Evolutionary conservation across 2,888 invertebrate genomes (phyloP).

Genomic region (Eumacrocentrus americanus): DNA sequence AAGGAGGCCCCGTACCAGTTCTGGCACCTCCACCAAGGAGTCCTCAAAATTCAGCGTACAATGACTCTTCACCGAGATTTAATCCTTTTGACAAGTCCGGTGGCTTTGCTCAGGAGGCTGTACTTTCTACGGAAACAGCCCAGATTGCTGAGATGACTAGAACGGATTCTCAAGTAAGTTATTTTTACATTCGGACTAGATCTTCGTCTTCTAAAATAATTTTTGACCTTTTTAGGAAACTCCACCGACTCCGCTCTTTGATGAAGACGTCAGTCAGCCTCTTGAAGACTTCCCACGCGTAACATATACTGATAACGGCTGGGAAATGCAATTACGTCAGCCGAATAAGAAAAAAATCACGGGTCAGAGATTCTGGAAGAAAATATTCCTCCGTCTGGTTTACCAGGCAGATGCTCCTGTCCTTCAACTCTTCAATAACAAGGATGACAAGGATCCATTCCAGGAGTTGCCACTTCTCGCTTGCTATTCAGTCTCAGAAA

Average conservation of each 20-base stretch:
- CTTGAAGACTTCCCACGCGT: conserved; percentile 89
- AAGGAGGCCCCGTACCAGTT: conserved; percentile 69
- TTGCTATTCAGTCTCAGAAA: conserved; percentile 93
- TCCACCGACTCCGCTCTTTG: conserved; percentile 91
- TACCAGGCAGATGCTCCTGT: conserved; percentile 82
- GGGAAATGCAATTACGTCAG: conserved; percentile 96
- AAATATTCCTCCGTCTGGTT: conserved; percentile 84
- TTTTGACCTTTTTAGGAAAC: conserved; percentile 79
- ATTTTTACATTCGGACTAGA: too few relatives aligned
- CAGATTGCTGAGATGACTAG: conserved; percentile 58
- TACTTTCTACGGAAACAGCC: conserved; percentile 50
- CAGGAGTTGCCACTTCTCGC: conserved; percentile 94
- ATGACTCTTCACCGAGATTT: conserved; percentile 71
- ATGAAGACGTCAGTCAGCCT: conserved; percentile 91
- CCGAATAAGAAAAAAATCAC: conserved; percentile 97
- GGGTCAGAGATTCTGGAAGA: conserved; percentile 96
- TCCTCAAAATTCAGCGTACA: conserved; percentile 63
- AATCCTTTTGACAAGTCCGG: conserved; percentile 79
- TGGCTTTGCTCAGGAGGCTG: conserved; percentile 59
- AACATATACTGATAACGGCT: conserved; percentile 80
- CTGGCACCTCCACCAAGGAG: conserved; percentile 77
- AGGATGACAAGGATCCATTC: conserved; percentile 88
- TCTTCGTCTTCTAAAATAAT: too few relatives aligned
- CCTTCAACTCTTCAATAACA: conserved; percentile 83
- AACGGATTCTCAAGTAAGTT: conserved; percentile 55